These are phyloP conservation scores for Meteorus sp. DNA, from an alignment of 1,140 invertebrate species.

Conservation along the genomic window DNA sequence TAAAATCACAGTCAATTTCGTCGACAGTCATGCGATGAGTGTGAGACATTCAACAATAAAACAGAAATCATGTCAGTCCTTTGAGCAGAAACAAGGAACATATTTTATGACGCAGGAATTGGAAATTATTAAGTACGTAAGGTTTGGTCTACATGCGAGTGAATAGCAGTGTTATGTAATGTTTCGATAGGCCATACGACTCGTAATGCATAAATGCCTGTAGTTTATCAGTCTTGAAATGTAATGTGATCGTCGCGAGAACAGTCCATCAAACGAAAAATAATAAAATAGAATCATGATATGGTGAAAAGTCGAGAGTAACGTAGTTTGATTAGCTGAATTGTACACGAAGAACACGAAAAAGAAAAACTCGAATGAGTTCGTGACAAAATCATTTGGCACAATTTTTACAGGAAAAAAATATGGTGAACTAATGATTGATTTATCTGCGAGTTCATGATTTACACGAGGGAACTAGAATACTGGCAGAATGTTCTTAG, in stretches of 20 bases:
- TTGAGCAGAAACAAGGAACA: neutral
- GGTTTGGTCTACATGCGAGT: neutral
- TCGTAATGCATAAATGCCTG: neutral
- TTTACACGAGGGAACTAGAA: too few relatives aligned
- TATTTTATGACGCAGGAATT: neutral
- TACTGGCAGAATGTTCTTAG: too few relatives aligned
- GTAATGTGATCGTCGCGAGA: conserved; percentile 8
- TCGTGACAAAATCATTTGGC: conserved; percentile 12
- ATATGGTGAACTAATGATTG: too few relatives aligned
- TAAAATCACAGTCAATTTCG: conserved; percentile 50
- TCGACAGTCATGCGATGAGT: conserved; percentile 38
- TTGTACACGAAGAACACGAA: too few relatives aligned
- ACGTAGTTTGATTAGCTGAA: too few relatives aligned
- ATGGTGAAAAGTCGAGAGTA: neutral
- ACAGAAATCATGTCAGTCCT: neutral
- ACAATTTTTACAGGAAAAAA: conserved; percentile 7
- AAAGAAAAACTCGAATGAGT: neutral
- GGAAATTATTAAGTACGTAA: conserved; percentile 10
- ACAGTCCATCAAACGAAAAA: neutral
- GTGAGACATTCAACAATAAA: conserved; percentile 8
- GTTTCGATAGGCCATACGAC: conserved; percentile 8
- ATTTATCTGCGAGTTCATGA: too few relatives aligned
- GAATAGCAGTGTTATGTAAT: conserved; percentile 5
- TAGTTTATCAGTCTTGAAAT: conserved; percentile 11
- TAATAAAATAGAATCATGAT: neutral